These are phyloP conservation scores for Fulica atra DNA, from an alignment of 2,113 vertebrate species.

Conservation along the genomic window DNA sequence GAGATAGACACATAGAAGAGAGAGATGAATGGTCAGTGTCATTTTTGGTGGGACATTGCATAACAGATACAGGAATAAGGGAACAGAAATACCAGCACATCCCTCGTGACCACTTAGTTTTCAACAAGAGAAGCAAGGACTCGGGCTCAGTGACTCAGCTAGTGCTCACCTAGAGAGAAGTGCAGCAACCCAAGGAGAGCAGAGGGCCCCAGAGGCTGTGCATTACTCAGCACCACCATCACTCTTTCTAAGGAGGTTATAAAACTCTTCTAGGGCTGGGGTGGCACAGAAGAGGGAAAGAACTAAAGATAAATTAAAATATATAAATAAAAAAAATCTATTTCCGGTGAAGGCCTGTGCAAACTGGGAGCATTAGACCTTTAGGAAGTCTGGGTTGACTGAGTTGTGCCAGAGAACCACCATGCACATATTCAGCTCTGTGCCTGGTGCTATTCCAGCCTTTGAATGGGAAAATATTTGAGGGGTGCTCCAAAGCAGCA, in stretches of 20 bases:
- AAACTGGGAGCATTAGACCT: not conserved
- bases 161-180: not conserved
- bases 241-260: slow-evolving; percentile 28
- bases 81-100: slow-evolving; percentile 11
- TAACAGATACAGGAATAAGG: not conserved
- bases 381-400: not conserved
- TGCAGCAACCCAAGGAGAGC: not conserved
- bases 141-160: not conserved
- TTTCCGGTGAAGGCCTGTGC: not conserved
- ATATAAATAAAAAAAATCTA: not conserved
- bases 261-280: not conserved
- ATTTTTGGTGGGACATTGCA: not conserved
- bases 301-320: not conserved
- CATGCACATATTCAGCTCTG: not conserved
- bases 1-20: not conserved
- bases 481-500: not conserved
- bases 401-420: not conserved
- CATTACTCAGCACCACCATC: not conserved
- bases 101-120: slow-evolving; percentile 27
- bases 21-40: not conserved
- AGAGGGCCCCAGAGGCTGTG: not conserved
- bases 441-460: not conserved
- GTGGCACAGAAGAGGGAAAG: not conserved
- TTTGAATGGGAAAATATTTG: not conserved
- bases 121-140: not conserved